Conservation (phyloP, 2,113 vertebrate species). For the Cnemophilus loriae region DNA sequence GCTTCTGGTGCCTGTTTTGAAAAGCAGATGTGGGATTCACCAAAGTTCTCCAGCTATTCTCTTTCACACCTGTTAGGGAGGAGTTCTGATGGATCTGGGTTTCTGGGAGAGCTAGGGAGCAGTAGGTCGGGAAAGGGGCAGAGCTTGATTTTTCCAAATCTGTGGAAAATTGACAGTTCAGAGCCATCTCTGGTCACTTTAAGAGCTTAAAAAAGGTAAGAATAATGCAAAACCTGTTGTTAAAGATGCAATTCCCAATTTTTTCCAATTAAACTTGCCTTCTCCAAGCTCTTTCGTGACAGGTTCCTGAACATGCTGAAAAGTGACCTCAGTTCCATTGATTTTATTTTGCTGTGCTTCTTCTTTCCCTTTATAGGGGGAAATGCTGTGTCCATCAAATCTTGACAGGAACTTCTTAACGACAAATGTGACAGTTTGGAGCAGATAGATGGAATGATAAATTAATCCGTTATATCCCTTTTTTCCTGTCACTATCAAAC, state of each 20-base stretch:
- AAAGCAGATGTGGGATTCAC: conserved; percentile 73
- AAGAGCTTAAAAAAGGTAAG: not conserved
- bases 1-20: conserved; percentile 69
- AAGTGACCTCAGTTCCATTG: not conserved
- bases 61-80: conserved; percentile 61
- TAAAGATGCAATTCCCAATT: not conserved
- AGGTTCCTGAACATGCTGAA: not conserved
- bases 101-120: not conserved
- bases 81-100: conserved; percentile 36
- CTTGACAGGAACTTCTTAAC: not conserved
- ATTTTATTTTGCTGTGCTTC: not conserved
- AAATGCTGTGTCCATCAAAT: not conserved
- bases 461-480: not conserved
- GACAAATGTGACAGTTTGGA: not conserved
- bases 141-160: not conserved
- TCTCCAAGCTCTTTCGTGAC: not conserved
- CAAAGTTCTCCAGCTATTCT: conserved; percentile 61
- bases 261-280: not conserved
- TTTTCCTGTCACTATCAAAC: not conserved
- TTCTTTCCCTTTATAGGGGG: not conserved
- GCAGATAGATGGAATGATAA: not conserved
- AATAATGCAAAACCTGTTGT: not conserved
- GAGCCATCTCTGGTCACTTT: not conserved
- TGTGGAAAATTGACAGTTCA: not conserved
- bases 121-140: not conserved